phyloP scores from a whole-genome alignment of 2,113 vertebrate species.

The Lates calcarifer region DNA sequence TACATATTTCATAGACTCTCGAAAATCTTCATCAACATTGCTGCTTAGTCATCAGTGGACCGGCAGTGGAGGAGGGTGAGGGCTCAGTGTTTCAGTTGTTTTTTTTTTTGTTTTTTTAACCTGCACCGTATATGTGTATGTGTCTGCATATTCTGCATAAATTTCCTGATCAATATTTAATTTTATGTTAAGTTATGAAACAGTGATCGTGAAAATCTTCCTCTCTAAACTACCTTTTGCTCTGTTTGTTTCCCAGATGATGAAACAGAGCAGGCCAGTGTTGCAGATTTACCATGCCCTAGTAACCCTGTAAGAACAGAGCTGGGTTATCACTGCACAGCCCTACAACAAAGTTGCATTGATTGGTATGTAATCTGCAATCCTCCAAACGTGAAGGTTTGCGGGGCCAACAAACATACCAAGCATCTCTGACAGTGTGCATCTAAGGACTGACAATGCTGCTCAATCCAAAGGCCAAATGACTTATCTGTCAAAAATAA shows the following conservation, averaged over 20 bases:
- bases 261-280: not conserved
- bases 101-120: too few relatives aligned
- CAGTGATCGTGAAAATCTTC: not conserved
- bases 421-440: not conserved
- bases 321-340: not conserved
- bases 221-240: not conserved
- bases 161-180: not conserved
- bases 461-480: not conserved
- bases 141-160: not conserved
- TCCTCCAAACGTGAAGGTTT: not conserved
- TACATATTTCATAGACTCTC: too few relatives aligned
- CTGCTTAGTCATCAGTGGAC: too few relatives aligned
- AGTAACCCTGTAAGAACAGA: not conserved
- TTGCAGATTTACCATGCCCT: not conserved
- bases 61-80: too few relatives aligned
- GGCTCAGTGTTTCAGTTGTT: too few relatives aligned
- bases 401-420: not conserved
- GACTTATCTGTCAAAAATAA: not conserved
- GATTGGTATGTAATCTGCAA: constrained; percentile 1
- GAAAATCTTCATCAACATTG: too few relatives aligned
- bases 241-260: not conserved
- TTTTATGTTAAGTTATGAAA: not conserved
- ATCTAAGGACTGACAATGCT: not conserved
- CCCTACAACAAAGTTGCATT: not conserved
- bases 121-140: too few relatives aligned